Evolutionary conservation across 2,888 invertebrate species (phyloP), one percentile per base, ranked within the genome.

Genomic region (Aleiodes leptofemur): DNA sequence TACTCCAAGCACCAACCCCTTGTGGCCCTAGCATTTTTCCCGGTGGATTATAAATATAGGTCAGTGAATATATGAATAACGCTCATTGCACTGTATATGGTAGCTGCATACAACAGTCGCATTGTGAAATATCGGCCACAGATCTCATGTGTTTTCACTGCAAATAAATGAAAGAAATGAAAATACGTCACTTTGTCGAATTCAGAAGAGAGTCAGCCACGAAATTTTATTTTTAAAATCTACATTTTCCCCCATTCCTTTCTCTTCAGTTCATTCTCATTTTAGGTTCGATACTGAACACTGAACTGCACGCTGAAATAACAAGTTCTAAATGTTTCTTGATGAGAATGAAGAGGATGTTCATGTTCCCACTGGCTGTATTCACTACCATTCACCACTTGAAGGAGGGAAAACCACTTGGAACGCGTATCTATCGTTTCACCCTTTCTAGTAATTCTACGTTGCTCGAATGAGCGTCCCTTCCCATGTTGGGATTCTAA

Each of bases 21-120:
- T 48, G 53, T 51, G 56, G 50, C 64, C 64, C 64, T 43, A 48
- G 7, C 8, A 51, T 68, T 68, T 34, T 68, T 68, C 51, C 51
- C 64, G 59, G 72, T 74, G 72, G 77, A 78, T 76, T 76, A 79
- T 80, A 79, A 80, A 82, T 82, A 78, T 81, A 77, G 82, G 81
- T 82, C 82, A 81, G 77, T 79, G 79, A 81, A 82, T 81, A 81
- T 77, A 82, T 82, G 81, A 81, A 81, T 81, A 80, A 80, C 76
- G 72, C 71, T 43, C 79, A 61, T 53, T 55, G 74, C 69, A 68
- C 57, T 69, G 56, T 66, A 56, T 51, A 34, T 64, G 29, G 29
- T 1, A 16, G 34, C 64, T 43, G 48, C 64, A 48, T 64, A 43
- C 64, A 64, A 48, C 48, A 64, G 64, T 64, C 14, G 64, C 48